Evolutionary conservation across 2,113 vertebrate genomes (phyloP).

Genomic region (Corynorhinus townsendii): DNA sequence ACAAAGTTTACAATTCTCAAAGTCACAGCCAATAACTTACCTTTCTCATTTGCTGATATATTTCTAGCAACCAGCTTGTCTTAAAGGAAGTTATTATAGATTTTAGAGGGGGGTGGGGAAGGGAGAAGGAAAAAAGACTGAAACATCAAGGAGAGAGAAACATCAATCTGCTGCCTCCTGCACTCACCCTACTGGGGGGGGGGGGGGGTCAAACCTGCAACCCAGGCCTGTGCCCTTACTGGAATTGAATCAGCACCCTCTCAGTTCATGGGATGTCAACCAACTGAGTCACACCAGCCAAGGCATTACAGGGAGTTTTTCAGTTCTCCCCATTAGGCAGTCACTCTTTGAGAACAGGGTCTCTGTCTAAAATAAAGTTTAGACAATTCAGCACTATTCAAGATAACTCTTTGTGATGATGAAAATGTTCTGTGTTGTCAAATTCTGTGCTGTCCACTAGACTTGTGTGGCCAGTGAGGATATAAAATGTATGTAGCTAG

Average conservation of each 20-base stretch:
- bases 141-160: too few relatives aligned
- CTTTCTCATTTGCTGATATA: background rate
- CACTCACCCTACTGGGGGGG: too few relatives aligned
- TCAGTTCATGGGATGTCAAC: too few relatives aligned
- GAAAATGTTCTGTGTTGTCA: background rate
- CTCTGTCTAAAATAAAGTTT: background rate
- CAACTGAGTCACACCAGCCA: too few relatives aligned
- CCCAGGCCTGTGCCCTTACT: too few relatives aligned
- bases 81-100: background rate
- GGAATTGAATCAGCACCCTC: too few relatives aligned
- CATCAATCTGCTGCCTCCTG: too few relatives aligned
- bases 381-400: background rate
- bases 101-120: too few relatives aligned
- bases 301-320: background rate
- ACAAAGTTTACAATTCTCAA: too few relatives aligned
- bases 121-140: too few relatives aligned
- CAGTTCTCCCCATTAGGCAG: background rate
- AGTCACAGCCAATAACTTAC: background rate
- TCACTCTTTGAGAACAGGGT: rapidly evolving
- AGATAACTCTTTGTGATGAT: background rate
- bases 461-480: background rate
- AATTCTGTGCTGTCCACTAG: background rate
- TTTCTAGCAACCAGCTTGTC: background rate
- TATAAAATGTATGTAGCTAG: background rate
- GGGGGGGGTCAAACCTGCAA: too few relatives aligned